Evolutionary conservation across 1,140 invertebrate species (phyloP), one percentile per base, ranked within the genome.

Genomic region (Lucilia sericata): DNA sequence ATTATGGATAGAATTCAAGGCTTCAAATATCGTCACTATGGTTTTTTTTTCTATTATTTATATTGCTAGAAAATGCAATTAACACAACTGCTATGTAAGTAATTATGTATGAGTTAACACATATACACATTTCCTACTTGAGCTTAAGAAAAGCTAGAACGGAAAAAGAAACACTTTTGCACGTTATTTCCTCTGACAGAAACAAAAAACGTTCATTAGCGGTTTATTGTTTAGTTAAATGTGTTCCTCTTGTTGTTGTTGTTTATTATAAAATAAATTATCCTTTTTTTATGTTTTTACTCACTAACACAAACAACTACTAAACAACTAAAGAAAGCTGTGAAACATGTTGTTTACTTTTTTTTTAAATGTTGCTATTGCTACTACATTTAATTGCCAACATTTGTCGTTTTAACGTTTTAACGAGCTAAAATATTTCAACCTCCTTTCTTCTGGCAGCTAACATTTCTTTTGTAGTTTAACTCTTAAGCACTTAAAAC

Each of bases 391-490:
- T 80, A 80, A 80, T 80, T 80, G 76, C 76, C 36, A 80, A 80
- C 76, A 80, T 51, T 70, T 80, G 76, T 80, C 76, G 76, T 80
- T n/a, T n/a, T n/a, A n/a, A n/a, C n/a, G n/a, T n/a, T n/a, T 80
- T 80, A 80, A 80, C 76, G 76, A 80, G 76, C 76, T 21, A 49
- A 34, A 19, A 78, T 19, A 78, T 60, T 60, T n/a, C 75, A 42
- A 36, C 36, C 42, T 42, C 34, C 25, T 49, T 47, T 12, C n/a
- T 49, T 42, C 42, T 42, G 2, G 0, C 5, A 42, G 42, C 10
- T 51, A 8, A 17, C 36, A 5, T 49, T 51, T 76, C 17, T 14
- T n/a, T 78, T 49, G 76, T 80, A 13, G n/a, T 49, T 49, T 42
- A 19, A 21, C 42, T 25, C 47, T 80, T 49, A 42, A 51, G 76